Percentiles rank a stretch among this genome's conserved stretches.
Conservation (phyloP, 1,140 invertebrate species). For the Plutomurus gul region DNA sequence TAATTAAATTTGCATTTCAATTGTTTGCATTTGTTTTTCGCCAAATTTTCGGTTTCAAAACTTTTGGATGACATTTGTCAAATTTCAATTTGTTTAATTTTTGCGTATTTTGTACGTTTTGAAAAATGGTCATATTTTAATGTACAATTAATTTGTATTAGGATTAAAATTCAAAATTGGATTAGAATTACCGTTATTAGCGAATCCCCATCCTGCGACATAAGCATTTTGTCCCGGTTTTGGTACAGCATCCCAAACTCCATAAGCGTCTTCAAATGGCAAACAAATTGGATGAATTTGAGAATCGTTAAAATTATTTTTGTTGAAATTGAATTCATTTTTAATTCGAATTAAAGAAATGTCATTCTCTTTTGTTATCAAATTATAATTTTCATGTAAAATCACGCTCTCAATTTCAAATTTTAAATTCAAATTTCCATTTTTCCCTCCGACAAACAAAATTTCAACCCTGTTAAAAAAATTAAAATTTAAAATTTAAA, state of each 20-base stretch:
- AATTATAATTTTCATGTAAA: constrained; percentile 70
- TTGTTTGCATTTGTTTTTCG: too few species aligned
- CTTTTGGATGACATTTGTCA: too few species aligned
- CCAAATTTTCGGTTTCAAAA: too few species aligned
- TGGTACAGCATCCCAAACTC: constrained; percentile 36
- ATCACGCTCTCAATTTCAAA: constrained; percentile 65
- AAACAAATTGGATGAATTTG: constrained; percentile 37
- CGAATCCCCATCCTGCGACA: constrained; percentile 9
- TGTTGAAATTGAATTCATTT: constrained; percentile 47
- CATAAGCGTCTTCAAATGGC: constrained; percentile 45
- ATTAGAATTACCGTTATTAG: constrained; percentile 4
- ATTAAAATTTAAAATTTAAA: background rate
- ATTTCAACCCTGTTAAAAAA: background rate
- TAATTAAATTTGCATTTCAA: too few species aligned
- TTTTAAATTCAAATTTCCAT: constrained; percentile 50
- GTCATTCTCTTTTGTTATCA: constrained; percentile 74
- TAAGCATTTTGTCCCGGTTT: constrained; percentile 12
- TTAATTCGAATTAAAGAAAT: constrained; percentile 73
- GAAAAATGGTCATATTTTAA: too few species aligned
- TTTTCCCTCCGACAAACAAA: constrained; percentile 25
- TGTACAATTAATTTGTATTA: too few species aligned
- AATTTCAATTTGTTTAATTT: too few species aligned
- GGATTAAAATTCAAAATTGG: background rate
- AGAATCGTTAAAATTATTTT: background rate
- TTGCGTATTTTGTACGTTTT: too few species aligned